Evolutionary conservation across 2,888 invertebrate genomes (phyloP).

Genomic region (Calameuta pallipes): DNA sequence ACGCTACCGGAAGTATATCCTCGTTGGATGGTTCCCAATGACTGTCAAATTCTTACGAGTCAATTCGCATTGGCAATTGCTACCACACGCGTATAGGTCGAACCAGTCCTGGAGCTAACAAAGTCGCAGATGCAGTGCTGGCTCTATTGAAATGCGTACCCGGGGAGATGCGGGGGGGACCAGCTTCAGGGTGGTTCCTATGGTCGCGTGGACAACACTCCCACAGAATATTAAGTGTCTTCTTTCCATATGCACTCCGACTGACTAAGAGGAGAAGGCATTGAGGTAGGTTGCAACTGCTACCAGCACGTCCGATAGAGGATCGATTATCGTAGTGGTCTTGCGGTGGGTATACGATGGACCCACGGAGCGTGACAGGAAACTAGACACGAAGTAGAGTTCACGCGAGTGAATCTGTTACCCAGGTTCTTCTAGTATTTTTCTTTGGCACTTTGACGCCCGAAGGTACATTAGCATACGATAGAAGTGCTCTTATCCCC

Average conservation of each 20-base stretch:
- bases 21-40: background rate
- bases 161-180: background rate
- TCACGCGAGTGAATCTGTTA: background rate
- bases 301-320: background rate
- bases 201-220: constrained; percentile 61
- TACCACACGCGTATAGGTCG: background rate
- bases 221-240: constrained; percentile 55
- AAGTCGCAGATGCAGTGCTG: constrained; percentile 31
- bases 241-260: background rate
- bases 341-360: background rate
- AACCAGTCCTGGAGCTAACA: background rate
- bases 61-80: background rate
- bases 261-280: background rate
- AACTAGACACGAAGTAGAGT: background rate
- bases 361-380: background rate
- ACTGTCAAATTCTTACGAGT: background rate
- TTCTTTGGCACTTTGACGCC: background rate
- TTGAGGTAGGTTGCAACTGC: constrained; percentile 1
- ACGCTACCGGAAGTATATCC: background rate
- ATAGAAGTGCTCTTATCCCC: background rate
- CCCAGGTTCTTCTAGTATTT: background rate
- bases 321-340: background rate
- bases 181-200: constrained; percentile 34
- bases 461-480: background rate
- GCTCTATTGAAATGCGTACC: constrained; percentile 50